Evolutionary conservation across 2,888 invertebrate species (phyloP).

Genomic region (Scaptomyza caliginosa): DNA sequence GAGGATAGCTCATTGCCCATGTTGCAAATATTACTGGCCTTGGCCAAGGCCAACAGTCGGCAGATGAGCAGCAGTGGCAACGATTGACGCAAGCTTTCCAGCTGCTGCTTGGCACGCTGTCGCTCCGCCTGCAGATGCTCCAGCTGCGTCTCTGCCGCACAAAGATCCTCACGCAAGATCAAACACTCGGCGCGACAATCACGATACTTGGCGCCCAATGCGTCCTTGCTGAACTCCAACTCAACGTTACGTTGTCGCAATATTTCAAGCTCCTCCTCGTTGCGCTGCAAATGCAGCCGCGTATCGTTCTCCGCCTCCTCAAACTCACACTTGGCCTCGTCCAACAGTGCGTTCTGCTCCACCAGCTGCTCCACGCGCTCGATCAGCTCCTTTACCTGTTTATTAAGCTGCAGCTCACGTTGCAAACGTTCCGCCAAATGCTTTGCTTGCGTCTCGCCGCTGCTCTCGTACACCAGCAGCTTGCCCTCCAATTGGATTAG

Average conservation of each 20-base stretch:
- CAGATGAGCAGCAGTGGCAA: slow-evolving; percentile 76
- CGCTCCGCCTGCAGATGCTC: slow-evolving; percentile 81
- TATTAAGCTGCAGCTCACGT: slow-evolving; percentile 86
- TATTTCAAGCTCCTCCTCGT: slow-evolving; percentile 87
- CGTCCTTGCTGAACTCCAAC: slow-evolving; percentile 86
- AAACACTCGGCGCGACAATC: slow-evolving; percentile 82
- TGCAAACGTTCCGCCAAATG: slow-evolving; percentile 87
- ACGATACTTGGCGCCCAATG: slow-evolving; percentile 86
- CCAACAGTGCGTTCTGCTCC: slow-evolving; percentile 87
- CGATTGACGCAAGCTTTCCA: slow-evolving; percentile 73
- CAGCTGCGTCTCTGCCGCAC: slow-evolving; percentile 81
- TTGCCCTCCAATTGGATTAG: slow-evolving; percentile 88
- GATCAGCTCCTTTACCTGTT: slow-evolving; percentile 84
- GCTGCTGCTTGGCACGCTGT: slow-evolving; percentile 80
- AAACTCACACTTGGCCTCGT: slow-evolving; percentile 90
- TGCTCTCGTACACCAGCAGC: slow-evolving; percentile 88
- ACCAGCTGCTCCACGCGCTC: slow-evolving; percentile 86
- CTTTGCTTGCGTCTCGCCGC: slow-evolving; percentile 87
- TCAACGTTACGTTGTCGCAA: slow-evolving; percentile 84
- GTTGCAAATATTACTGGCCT: background rate
- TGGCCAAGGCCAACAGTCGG: slow-evolving; percentile 50
- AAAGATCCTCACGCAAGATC: slow-evolving; percentile 80
- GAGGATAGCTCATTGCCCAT: slow-evolving; percentile 65
- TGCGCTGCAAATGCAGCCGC: slow-evolving; percentile 84
- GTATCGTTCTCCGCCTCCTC: slow-evolving; percentile 91